A percentile compares a stretch with the other conserved stretches of the same genome.
Evolutionary conservation across 2,888 invertebrate genomes (phyloP).

Genomic region (Branchellion lobata): DNA sequence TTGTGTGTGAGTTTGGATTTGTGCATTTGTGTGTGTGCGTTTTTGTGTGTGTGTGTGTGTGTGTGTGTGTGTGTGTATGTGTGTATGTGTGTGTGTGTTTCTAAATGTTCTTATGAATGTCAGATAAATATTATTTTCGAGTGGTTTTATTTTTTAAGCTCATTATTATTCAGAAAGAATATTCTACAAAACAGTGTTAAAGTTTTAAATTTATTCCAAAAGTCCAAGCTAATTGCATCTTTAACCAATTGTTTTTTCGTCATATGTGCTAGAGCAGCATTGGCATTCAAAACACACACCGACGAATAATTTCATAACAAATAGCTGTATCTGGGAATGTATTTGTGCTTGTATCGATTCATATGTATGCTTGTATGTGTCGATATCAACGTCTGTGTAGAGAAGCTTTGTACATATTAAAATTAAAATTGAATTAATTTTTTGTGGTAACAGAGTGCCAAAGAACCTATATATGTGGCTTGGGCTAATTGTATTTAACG

Average conservation of each 20-base stretch:
- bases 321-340: too few species aligned
- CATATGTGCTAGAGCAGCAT: neutral
- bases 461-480: too few species aligned
- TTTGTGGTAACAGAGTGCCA: too few species aligned
- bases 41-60: neutral
- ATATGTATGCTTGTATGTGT: neutral
- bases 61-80: neutral
- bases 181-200: neutral
- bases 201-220: neutral
- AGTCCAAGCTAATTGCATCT: too few species aligned
- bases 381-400: too few species aligned
- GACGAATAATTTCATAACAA: neutral
- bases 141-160: too few species aligned
- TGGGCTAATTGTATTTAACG: too few species aligned
- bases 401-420: too few species aligned
- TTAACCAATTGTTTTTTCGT: neutral
- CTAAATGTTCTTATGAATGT: too few species aligned
- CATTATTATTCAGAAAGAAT: too few species aligned
- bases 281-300: neutral
- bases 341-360: neutral
- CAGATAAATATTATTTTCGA: too few species aligned
- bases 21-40: neutral
- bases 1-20: neutral
- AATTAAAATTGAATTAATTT: too few species aligned
- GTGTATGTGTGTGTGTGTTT: neutral